These are phyloP conservation scores for Macropodus opercularis DNA, from an alignment of 2,797 vertebrate genomes.

Conservation along the genomic window DNA sequence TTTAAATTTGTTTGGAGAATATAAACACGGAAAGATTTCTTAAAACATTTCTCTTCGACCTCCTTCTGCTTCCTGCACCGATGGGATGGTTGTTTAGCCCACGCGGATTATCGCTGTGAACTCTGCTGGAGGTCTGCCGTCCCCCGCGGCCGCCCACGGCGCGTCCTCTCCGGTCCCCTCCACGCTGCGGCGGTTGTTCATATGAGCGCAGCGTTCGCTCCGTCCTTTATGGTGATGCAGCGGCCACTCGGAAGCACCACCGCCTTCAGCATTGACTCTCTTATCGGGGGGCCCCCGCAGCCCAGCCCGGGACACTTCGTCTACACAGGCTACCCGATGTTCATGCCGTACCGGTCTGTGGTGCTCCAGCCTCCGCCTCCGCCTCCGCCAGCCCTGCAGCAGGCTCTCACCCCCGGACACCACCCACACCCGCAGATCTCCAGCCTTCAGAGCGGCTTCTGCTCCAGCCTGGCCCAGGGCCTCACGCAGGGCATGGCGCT, in stretches of 20 bases:
- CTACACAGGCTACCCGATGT: constrained; percentile 96
- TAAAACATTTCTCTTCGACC: not conserved
- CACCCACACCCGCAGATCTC: constrained; percentile 88
- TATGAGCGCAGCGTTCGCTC: constrained; percentile 91
- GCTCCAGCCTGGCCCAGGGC: constrained; percentile 91
- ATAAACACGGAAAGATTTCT: not conserved
- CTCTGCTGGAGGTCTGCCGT: constrained; percentile 23
- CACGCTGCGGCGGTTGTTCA: constrained; percentile 50
- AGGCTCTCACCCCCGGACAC: constrained; percentile 79
- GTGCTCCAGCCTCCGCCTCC: constrained; percentile 92
- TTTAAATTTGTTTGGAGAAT: not conserved
- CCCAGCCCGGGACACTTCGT: constrained; percentile 92
- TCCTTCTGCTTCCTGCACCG: not conserved
- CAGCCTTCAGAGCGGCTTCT: constrained; percentile 89
- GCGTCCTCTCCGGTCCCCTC: constrained; percentile 24
- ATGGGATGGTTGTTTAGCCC: constrained; percentile 51
- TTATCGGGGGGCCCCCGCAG: constrained; percentile 92
- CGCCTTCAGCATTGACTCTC: constrained; percentile 97
- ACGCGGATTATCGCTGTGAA: constrained; percentile 45
- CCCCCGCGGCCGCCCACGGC: constrained; percentile 19
- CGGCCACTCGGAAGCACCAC: constrained; percentile 94
- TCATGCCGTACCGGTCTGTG: constrained; percentile 96
- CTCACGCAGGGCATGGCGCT: constrained; percentile 93
- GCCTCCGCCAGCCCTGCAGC: constrained; percentile 85
- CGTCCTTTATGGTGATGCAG: constrained; percentile 96